These are phyloP conservation scores for Myzus persicae DNA, from an alignment of 1,140 invertebrate species.

Conservation along the genomic window DNA sequence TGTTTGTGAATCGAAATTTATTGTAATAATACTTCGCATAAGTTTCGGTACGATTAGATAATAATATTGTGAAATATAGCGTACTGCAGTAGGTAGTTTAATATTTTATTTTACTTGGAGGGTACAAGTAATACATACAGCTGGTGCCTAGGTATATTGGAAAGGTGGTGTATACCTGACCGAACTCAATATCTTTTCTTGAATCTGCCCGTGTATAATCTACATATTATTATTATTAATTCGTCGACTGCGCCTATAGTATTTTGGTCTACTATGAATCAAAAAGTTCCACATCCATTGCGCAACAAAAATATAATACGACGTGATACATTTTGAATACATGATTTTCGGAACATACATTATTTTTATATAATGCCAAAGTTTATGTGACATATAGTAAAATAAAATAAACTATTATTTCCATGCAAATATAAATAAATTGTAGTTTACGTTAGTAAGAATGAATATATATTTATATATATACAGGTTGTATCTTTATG, in stretches of 20 bases:
- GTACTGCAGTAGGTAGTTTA: neutral
- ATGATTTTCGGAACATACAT: neutral
- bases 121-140: too few relatives aligned
- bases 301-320: neutral
- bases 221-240: neutral
- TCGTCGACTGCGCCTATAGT: neutral
- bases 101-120: neutral
- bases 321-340: neutral
- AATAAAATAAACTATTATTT: neutral
- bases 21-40: neutral
- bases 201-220: too few relatives aligned
- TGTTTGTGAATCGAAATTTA: neutral
- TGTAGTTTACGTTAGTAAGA: neutral
- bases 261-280: neutral
- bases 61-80: neutral
- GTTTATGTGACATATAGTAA: neutral
- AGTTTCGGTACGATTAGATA: neutral
- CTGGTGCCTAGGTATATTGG: too few relatives aligned
- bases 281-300: neutral
- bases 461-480: too few relatives aligned
- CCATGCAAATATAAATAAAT: neutral
- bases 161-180: neutral
- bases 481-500: too few relatives aligned
- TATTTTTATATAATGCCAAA: too few relatives aligned
- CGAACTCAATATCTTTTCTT: neutral